A percentile compares a stretch with the other conserved stretches of the same genome.
Conservation (phyloP, 2,888 invertebrate species). For the Limenitis camilla region DNA sequence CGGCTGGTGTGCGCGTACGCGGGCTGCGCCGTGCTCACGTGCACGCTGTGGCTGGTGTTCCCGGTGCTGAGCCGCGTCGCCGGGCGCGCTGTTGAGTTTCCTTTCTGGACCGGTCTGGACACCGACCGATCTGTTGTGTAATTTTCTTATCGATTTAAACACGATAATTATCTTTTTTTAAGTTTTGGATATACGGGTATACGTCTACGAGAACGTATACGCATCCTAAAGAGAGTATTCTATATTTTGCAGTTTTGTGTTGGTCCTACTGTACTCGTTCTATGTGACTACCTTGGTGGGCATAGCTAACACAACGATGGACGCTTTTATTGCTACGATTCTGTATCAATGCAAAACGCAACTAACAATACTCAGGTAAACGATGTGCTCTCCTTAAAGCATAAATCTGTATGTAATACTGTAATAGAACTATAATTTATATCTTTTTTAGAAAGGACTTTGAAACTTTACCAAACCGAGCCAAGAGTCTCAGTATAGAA, state of each 20-base stretch:
- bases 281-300: constrained; percentile 60
- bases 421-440: background rate
- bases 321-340: constrained; percentile 59
- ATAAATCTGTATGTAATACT: background rate
- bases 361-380: constrained; percentile 48
- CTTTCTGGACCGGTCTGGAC: constrained; percentile 30
- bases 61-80: constrained; percentile 35
- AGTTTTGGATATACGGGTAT: too few species aligned
- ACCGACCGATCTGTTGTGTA: constrained; percentile 21
- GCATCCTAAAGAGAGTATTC: background rate
- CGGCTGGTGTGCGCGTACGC: constrained; percentile 30
- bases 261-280: constrained; percentile 51
- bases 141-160: background rate
- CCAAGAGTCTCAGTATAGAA: constrained; percentile 21
- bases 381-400: background rate
- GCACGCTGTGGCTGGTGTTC: constrained; percentile 51
- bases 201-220: too few species aligned
- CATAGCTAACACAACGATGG: constrained; percentile 67
- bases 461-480: constrained; percentile 37
- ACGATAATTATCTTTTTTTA: background rate
- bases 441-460: constrained; percentile 40
- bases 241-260: constrained; percentile 37
- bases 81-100: constrained; percentile 38
- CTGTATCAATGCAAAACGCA: constrained; percentile 56
- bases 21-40: constrained; percentile 49